Conservation (phyloP, 1,140 invertebrate species). For the Hypothenemus hampei region DNA sequence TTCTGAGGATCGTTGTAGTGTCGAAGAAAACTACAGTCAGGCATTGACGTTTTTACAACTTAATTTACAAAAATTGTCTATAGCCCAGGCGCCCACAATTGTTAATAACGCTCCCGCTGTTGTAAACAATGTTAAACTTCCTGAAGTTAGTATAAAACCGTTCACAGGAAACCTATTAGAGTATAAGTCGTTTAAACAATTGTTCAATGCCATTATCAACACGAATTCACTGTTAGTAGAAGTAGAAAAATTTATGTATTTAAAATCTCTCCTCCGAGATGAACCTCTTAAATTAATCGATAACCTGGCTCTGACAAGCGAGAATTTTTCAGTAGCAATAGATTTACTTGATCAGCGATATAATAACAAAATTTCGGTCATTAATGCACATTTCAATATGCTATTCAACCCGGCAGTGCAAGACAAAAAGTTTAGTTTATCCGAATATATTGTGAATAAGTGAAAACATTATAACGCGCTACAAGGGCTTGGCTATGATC, state of each 20-base stretch:
- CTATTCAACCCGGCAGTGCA: neutral
- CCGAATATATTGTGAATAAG: neutral
- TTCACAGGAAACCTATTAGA: slow-evolving; percentile 1
- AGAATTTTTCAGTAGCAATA: slow-evolving; percentile 2
- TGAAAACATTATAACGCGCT: neutral
- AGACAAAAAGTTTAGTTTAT: neutral
- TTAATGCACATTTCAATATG: slow-evolving; percentile 1
- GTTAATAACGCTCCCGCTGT: too few relatives aligned
- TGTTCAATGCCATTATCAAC: neutral
- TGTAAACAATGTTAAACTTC: slow-evolving; percentile 6
- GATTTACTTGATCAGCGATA: neutral
- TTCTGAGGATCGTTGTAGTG: too few relatives aligned
- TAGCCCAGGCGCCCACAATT: too few relatives aligned
- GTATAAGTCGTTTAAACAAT: slow-evolving; percentile 1
- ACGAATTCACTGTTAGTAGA: neutral
- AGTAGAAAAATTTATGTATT: slow-evolving; percentile 3
- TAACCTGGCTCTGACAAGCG: neutral
- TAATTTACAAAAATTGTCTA: too few relatives aligned
- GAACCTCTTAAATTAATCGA: slow-evolving; percentile 4
- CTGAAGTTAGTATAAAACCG: slow-evolving; percentile 1
- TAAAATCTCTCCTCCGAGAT: neutral
- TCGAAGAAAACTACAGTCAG: too few relatives aligned
- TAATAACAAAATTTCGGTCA: slow-evolving; percentile 5
- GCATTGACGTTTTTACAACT: too few relatives aligned
- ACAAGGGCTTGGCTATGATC: neutral